Evolutionary conservation across 2,888 invertebrate genomes (phyloP).

Genomic region (Heliconius ismenius): DNA sequence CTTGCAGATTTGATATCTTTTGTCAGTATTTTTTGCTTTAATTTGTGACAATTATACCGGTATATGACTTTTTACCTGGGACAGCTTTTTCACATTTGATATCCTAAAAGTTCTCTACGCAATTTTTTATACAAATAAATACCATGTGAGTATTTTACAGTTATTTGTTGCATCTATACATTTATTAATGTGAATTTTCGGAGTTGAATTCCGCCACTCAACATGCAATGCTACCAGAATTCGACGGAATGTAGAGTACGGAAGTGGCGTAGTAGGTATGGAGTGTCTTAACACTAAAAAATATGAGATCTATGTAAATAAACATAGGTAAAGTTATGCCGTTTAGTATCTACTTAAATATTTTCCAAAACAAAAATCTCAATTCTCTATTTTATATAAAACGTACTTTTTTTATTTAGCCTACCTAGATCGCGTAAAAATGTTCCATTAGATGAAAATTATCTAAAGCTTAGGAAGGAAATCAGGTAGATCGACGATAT

Average conservation of each 20-base stretch:
- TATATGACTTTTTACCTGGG: constrained; percentile 82
- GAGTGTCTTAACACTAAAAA: too few species aligned
- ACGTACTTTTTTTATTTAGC: neutral
- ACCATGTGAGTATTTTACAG: constrained; percentile 36
- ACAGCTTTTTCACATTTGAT: constrained; percentile 64
- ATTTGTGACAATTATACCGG: constrained; percentile 83
- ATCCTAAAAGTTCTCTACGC: constrained; percentile 72
- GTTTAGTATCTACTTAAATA: neutral
- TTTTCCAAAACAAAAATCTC: neutral
- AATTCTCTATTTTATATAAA: neutral
- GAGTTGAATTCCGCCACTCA: too few species aligned
- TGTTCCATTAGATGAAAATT: constrained; percentile 73
- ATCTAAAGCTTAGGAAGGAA: constrained; percentile 54
- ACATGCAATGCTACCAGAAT: too few species aligned
- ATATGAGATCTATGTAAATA: neutral
- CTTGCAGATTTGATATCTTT: constrained; percentile 82
- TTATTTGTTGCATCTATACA: neutral
- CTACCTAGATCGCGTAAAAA: constrained; percentile 70
- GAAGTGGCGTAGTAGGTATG: too few species aligned
- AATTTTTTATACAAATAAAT: constrained; percentile 65
- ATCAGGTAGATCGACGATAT: constrained; percentile 78
- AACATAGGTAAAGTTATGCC: neutral
- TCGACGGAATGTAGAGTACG: too few species aligned
- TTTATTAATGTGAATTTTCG: too few species aligned
- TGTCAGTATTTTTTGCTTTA: constrained; percentile 79